These are phyloP conservation scores for Coptodon rendalli DNA, from an alignment of 2,113 vertebrate species.

Conservation along the genomic window DNA sequence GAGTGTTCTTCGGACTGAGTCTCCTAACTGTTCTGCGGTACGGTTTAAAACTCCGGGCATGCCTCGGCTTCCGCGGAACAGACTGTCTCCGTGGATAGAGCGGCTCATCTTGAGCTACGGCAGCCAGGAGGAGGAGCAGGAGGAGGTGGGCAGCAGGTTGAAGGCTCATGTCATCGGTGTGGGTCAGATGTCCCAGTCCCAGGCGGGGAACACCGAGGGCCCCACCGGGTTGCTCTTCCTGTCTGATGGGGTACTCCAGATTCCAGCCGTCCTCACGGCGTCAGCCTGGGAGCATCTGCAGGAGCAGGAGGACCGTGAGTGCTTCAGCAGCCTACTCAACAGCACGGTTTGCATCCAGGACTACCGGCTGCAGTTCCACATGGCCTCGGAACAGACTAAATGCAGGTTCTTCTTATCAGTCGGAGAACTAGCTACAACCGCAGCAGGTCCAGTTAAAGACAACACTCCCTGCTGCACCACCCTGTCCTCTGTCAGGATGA, in stretches of 20 bases:
- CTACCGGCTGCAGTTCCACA: slow-evolving; percentile 40
- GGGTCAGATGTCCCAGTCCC: slow-evolving; percentile 36
- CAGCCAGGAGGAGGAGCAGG: background rate
- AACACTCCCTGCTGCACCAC: slow-evolving; percentile 15
- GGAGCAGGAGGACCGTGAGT: slow-evolving; percentile 46
- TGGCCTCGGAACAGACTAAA: background rate
- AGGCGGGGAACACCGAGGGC: background rate
- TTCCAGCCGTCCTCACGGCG: slow-evolving; percentile 47
- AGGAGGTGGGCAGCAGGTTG: background rate
- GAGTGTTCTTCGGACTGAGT: background rate
- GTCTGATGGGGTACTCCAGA: slow-evolving; percentile 49
- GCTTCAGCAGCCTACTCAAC: slow-evolving; percentile 33
- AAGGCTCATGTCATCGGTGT: slow-evolving; percentile 46
- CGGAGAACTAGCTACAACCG: background rate
- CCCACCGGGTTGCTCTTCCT: slow-evolving; percentile 39
- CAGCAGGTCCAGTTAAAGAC: background rate
- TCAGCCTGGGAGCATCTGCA: slow-evolving; percentile 46
- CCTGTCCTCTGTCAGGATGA: slow-evolving; percentile 3
- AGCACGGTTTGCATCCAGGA: slow-evolving; percentile 20
- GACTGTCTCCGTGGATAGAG: slow-evolving; percentile 50
- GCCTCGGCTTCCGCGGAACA: background rate
- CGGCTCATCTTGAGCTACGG: slow-evolving; percentile 21
- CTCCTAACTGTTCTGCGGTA: background rate
- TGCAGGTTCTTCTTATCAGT: slow-evolving; percentile 45
- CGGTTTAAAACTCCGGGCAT: background rate